Percentiles rank a stretch among this genome's conserved stretches.
Conservation (phyloP, 2,113 vertebrate species). For the Sphaerodactylus townsendi region DNA sequence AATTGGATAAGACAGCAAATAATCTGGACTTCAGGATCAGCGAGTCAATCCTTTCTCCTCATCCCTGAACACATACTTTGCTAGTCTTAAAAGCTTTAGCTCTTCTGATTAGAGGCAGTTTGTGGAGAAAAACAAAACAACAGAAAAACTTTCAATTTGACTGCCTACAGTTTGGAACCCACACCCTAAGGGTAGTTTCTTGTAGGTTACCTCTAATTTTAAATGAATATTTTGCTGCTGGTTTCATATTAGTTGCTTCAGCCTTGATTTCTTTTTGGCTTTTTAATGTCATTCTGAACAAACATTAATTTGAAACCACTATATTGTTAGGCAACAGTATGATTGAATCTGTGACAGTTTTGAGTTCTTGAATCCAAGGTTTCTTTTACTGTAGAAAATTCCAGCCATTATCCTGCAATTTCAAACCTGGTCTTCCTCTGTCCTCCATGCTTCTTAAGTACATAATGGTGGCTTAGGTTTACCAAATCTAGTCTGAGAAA, state of each 20-base stretch:
- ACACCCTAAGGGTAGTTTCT: background rate
- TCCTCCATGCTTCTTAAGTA: background rate
- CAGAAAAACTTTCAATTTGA: too few species aligned
- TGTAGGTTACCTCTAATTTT: background rate
- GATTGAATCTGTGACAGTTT: background rate
- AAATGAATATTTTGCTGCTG: background rate
- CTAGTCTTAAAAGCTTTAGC: background rate
- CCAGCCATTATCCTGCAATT: background rate
- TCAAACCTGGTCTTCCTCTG: background rate
- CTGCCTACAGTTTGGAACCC: too few species aligned
- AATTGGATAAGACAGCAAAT: slow-evolving; percentile 43
- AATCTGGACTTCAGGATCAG: slow-evolving; percentile 35
- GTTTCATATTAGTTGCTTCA: background rate
- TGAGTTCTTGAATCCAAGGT: background rate
- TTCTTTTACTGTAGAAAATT: background rate
- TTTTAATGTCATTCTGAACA: background rate
- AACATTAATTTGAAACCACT: background rate
- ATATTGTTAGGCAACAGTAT: background rate
- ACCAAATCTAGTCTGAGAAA: too few species aligned
- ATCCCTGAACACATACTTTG: background rate
- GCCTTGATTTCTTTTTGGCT: background rate
- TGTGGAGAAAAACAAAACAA: too few species aligned
- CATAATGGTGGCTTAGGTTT: background rate
- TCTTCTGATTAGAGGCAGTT: background rate
- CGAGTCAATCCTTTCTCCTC: background rate